Base-by-base conservation (phyloP, 2,797 vertebrate genomes). In the Danio choprae region DNA sequence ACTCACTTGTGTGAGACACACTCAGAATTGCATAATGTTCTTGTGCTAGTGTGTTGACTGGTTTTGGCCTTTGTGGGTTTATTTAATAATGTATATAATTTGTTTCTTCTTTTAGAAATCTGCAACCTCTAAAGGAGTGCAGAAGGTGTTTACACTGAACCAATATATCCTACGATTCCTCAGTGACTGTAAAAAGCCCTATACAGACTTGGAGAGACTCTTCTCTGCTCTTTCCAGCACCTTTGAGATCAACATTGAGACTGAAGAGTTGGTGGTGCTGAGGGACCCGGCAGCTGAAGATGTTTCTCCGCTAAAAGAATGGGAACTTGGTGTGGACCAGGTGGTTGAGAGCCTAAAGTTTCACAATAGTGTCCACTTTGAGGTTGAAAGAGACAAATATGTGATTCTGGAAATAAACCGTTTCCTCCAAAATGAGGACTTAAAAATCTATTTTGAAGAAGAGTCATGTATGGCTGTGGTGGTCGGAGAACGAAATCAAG, bases 131-230 rank as follows among this genome's bases (percentile, higher is more conserved):
- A 29, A 29, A 29, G 3, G 29, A 29, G 56, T 71, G 67, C 48
- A 75, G 85, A 90, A 84, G 0, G 44, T 74, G 81, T 86, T 41
- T 11, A 80, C 77, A 62, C 6, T 84, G 0, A 87, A 92, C 0
- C 4, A 51, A 4, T 88, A 69, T 80, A 84, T 91, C 13, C 22
- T 91, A 29, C 68, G n/a, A n/a, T 92, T 82, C 78, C 78, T 93
- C 50, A 84, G 70, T 58, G 89, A 91, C 50, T 84, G 71, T 67
- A 20, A 51, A 1, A 87, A 83, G 29, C 83, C 84, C 15, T 1
- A 10, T 1, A 77, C 69, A 64, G 3, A 53, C 2, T 62, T 92
- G 6, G 29, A 87, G 2, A 84, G 87, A 22, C 75, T 81, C 7
- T 84, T 92, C 0, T 77, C 80, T 4, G 3, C 0, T 6, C 77